A percentile compares a stretch with the other conserved stretches of the same genome.
phyloP scores from a whole-genome alignment of 2,888 invertebrate genomes.

The Proisotoma minuta region DNA sequence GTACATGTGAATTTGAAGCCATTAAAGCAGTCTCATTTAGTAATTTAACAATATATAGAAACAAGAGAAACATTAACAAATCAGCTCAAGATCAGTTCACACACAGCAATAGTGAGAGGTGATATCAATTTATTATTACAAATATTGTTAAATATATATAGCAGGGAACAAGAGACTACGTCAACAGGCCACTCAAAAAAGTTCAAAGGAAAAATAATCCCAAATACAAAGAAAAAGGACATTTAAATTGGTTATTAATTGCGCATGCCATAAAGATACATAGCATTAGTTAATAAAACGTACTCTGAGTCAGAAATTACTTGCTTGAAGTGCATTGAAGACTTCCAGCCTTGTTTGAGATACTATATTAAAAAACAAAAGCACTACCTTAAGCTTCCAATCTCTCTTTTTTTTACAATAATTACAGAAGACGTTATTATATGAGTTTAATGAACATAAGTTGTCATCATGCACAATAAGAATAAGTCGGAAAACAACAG shows the following conservation, averaged over 20 bases:
- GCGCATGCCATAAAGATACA: slow-evolving; percentile 3
- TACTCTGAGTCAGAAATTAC: slow-evolving; percentile 63
- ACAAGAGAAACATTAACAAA: background rate
- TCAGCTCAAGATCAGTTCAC: background rate
- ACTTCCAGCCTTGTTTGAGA: slow-evolving; percentile 72
- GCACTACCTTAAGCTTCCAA: slow-evolving; percentile 45
- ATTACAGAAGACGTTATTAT: too few species aligned
- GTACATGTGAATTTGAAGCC: background rate
- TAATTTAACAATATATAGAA: background rate
- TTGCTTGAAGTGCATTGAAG: slow-evolving; percentile 95
- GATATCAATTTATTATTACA: too few species aligned
- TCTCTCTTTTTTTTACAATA: slow-evolving; percentile 28
- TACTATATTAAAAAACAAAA: slow-evolving; percentile 49
- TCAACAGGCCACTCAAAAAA: background rate
- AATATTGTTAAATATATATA: too few species aligned
- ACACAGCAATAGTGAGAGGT: slow-evolving; percentile 9
- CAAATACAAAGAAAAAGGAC: background rate
- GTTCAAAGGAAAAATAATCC: background rate
- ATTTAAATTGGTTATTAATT: background rate
- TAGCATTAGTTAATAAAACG: slow-evolving; percentile 37
- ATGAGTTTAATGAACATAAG: slow-evolving; percentile 4
- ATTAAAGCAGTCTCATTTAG: background rate
- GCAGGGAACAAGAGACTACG: too few species aligned
- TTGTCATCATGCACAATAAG: slow-evolving; percentile 13
- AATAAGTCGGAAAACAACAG: slow-evolving; percentile 11